phyloP scores from a whole-genome alignment of 2,797 vertebrate species.

The Otolemur crassicaudatus region DNA sequence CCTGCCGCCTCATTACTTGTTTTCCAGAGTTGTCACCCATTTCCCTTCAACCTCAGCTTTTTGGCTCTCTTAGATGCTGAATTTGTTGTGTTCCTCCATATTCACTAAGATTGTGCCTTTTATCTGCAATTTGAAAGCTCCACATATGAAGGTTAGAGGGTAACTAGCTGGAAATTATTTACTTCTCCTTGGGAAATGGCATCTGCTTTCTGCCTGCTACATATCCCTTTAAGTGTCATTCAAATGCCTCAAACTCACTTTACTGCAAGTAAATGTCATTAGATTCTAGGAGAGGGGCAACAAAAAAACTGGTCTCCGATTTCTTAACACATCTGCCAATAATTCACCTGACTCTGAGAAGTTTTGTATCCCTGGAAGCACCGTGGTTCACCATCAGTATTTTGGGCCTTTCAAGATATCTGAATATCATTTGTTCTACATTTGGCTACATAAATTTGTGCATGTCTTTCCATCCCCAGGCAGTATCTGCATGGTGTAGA shows the following conservation, averaged over 20 bases:
- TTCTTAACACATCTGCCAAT: neutral
- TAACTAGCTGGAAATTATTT: neutral
- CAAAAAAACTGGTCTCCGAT: neutral
- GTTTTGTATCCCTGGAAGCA: neutral
- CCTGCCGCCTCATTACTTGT: neutral
- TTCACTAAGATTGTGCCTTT: neutral
- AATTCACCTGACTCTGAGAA: neutral
- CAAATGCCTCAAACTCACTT: neutral
- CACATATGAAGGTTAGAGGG: neutral
- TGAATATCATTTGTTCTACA: neutral
- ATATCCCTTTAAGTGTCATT: neutral
- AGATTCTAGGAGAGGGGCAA: neutral
- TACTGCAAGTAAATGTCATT: neutral
- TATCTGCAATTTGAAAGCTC: neutral
- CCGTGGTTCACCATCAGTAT: accelerated
- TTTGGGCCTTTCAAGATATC: neutral
- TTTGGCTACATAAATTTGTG: neutral
- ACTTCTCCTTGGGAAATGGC: neutral
- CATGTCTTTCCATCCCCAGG: neutral
- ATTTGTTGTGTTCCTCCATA: neutral
- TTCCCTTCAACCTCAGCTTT: neutral
- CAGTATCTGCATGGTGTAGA: neutral
- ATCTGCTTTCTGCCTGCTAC: neutral
- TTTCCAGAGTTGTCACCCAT: neutral
- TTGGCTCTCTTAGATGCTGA: neutral